phyloP scores from a whole-genome alignment of 2,797 vertebrate species.

The Eulemur coronatus region DNA sequence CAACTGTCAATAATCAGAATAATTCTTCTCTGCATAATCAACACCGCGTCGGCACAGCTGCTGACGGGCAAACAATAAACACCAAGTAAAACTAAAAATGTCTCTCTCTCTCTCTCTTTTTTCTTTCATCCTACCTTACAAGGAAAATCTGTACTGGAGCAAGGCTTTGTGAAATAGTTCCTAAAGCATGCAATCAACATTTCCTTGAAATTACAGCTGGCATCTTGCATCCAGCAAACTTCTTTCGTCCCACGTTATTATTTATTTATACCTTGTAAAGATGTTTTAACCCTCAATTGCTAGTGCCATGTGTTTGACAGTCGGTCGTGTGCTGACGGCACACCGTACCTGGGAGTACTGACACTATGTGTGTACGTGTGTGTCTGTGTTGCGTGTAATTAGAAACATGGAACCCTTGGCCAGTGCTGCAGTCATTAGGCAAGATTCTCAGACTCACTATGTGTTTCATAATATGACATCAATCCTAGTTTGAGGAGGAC shows the following conservation, averaged over 20 bases:
- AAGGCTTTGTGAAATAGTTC: constrained; percentile 59
- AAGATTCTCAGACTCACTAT: background rate
- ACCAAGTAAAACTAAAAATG: constrained; percentile 66
- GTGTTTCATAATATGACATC: background rate
- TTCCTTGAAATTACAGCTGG: constrained; percentile 77
- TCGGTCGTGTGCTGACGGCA: fast-evolving
- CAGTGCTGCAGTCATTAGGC: background rate
- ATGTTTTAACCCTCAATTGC: background rate
- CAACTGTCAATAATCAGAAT: constrained; percentile 82
- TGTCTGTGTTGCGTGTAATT: background rate
- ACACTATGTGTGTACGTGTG: background rate
- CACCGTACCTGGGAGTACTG: fast-evolving
- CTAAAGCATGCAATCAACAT: constrained; percentile 70
- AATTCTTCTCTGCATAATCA: constrained; percentile 82
- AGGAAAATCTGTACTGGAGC: constrained; percentile 63
- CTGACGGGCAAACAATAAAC: constrained; percentile 72
- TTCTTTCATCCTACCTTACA: constrained; percentile 74
- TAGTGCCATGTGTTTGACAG: background rate
- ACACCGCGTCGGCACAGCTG: constrained; percentile 72
- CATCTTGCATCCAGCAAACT: background rate
- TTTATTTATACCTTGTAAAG: constrained; percentile 41
- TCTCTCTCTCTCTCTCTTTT: background rate
- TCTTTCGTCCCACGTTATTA: constrained; percentile 45
- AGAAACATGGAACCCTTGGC: background rate
- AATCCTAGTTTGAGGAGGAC: background rate